Evolutionary conservation across 2,113 vertebrate species (phyloP).

Genomic region (Xenotilapia flavipinnis): DNA sequence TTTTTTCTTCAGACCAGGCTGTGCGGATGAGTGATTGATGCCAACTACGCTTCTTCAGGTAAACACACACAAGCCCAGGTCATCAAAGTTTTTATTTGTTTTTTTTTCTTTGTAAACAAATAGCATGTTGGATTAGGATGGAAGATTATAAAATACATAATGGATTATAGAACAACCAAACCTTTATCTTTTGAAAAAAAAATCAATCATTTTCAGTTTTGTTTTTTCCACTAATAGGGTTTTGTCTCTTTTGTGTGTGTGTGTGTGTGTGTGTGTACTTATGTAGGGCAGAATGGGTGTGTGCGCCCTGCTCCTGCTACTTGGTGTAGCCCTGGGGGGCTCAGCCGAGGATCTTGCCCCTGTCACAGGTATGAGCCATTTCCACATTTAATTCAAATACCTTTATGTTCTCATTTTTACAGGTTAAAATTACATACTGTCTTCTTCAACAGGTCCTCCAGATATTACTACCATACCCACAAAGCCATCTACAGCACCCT

Average conservation of each 20-base stretch:
- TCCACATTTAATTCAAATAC: neutral
- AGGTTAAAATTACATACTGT: neutral
- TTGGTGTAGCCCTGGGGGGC: constrained; percentile 71
- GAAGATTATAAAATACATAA: neutral
- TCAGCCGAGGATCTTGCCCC: constrained; percentile 59
- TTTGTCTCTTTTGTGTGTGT: neutral
- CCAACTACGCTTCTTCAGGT: constrained; percentile 65
- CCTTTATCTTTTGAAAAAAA: neutral
- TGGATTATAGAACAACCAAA: neutral
- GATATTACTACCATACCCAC: constrained; percentile 31
- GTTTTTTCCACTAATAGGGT: neutral
- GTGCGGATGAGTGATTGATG: constrained; percentile 75
- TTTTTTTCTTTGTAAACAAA: neutral
- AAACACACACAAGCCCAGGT: neutral
- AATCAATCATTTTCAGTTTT: neutral
- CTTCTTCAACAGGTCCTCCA: constrained; percentile 29
- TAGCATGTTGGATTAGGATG: neutral
- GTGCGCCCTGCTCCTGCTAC: constrained; percentile 83
- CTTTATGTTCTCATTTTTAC: neutral
- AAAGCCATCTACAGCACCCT: neutral
- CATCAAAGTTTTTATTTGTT: neutral
- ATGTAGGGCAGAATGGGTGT: constrained; percentile 90
- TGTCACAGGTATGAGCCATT: constrained; percentile 69
- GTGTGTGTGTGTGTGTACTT: neutral
- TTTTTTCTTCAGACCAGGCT: constrained; percentile 35